A percentile compares a stretch with the other conserved stretches of the same genome.
phyloP scores from a whole-genome alignment of 1,140 invertebrate genomes.

The Halictus rubicundus region DNA sequence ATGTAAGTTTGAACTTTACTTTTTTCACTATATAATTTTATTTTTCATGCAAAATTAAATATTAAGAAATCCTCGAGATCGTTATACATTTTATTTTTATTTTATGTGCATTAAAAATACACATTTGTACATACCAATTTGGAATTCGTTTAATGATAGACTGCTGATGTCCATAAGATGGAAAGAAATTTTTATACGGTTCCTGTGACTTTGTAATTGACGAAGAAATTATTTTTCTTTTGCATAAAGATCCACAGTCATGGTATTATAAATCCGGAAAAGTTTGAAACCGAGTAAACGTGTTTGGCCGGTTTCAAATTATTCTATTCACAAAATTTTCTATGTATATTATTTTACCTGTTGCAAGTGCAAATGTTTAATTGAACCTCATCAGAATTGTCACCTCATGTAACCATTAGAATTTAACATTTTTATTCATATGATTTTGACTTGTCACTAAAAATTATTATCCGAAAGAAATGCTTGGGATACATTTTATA shows the following conservation, averaged over 20 bases:
- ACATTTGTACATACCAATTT: background rate
- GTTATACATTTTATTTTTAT: background rate
- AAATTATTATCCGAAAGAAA: background rate
- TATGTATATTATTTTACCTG: background rate
- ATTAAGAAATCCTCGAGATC: background rate
- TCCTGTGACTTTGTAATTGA: too few species aligned
- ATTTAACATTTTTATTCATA: background rate
- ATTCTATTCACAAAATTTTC: background rate
- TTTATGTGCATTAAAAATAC: background rate
- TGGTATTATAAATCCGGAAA: too few species aligned
- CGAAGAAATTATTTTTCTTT: too few species aligned
- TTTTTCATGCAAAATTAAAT: constrained; percentile 13
- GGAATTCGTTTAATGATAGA: too few species aligned
- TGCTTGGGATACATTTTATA: constrained; percentile 12
- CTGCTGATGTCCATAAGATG: too few species aligned
- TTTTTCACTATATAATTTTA: constrained; percentile 9
- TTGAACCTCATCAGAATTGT: background rate
- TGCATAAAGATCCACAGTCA: too few species aligned
- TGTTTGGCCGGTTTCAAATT: constrained; percentile 29
- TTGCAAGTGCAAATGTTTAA: constrained; percentile 1
- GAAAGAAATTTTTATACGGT: too few species aligned
- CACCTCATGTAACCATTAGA: too few species aligned
- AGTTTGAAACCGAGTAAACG: constrained; percentile 27
- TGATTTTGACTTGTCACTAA: background rate
- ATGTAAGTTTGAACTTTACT: constrained; percentile 84